Base-by-base conservation (phyloP, 2,113 vertebrate species). In the Albula goreensis region DNA sequence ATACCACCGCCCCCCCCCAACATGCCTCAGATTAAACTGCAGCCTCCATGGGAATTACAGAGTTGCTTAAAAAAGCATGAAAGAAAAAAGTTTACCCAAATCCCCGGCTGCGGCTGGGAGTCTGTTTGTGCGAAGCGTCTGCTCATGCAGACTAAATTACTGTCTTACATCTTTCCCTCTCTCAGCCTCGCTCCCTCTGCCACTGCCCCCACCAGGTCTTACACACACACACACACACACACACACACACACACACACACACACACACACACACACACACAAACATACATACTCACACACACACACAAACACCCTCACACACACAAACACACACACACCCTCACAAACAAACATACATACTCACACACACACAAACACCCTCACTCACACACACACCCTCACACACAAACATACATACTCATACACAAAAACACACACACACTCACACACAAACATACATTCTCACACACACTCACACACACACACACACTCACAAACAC, bases 21-120 rank as follows among this genome's bases (percentile, higher is more conserved):
- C 31, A 41, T 66, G 48, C 82, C 60, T 49, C 56, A 83, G 63
- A 83, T 85, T 74, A 15, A 82, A 87, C 56, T 12, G 1, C 1
- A 86, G 80, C 56, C 70, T 88, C 82, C 57, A 41, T 15, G 50
- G 8, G 52, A 87, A 53, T 56, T 87, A 19, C 41, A 52, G 83
- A 87, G 83, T 83, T 88, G 78, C 85, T 80, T 79, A 51, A 82
- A 78, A 80, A 48, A 74, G 53, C 6, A 56, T 12, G 53, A 74
- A 22, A 17, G 50, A 48, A 12, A 10, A 78, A 82, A 31, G 12
- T 51, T 4, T 17, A 48, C 15, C 31, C 25, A 85, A 79, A 57
- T 80, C 52, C 83, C 79, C 48, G 10, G 56, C 57, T 85, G 50
- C 48, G 22, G 48, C 48, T 50, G 19, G 80, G 50, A 51, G 25